Evolutionary conservation across 2,888 invertebrate genomes (phyloP), one percentile per base, ranked within the genome.

Genomic region (Rotaria sp.): DNA sequence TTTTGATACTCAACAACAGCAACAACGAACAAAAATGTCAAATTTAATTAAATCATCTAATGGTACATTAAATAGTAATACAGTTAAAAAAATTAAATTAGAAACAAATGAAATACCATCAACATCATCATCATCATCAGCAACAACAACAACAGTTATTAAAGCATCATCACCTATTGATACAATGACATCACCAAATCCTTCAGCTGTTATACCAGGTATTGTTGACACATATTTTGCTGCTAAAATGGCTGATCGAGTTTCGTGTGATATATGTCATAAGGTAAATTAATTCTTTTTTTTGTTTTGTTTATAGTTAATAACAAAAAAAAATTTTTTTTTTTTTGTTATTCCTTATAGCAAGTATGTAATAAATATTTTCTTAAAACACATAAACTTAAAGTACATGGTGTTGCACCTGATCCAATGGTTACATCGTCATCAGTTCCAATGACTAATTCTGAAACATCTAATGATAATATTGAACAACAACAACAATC

Each of bases 321-420:
- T 3, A 50, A 50, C 15, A 18, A 50, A 50, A 50, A 13, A 50
- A 3, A 18, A 50, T 50, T 13, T 8, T 45, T 45, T 45, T 11
- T 45, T 52, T 3, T 52, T 55, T 55, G 5, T 26, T 26, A 26
- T 55, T 55, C 24, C 24, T 55, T 26, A 24, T 30, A 59, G 92
- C 97, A 98, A 92, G 92, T 99, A 89, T 99, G 98, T 93, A 99
- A 99, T 93, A 99, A 99, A 92, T 99, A 99, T 91, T 99, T 99
- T 92, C 96, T 99, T 95, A 96, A 97, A 91, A 98, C 97, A 2
- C 99, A 99, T 92, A 97, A 97, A 96, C 95, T 96, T 90, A 94
- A 97, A 90, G 97, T 99, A 96, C 99, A 92, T 89, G 92, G 92
- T 87, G 74, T 85, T n/a, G 38, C 5, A 75, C 30, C 75, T 41